These are phyloP conservation scores for Chitala chitala DNA, from an alignment of 2,113 vertebrate genomes.

Conservation along the genomic window DNA sequence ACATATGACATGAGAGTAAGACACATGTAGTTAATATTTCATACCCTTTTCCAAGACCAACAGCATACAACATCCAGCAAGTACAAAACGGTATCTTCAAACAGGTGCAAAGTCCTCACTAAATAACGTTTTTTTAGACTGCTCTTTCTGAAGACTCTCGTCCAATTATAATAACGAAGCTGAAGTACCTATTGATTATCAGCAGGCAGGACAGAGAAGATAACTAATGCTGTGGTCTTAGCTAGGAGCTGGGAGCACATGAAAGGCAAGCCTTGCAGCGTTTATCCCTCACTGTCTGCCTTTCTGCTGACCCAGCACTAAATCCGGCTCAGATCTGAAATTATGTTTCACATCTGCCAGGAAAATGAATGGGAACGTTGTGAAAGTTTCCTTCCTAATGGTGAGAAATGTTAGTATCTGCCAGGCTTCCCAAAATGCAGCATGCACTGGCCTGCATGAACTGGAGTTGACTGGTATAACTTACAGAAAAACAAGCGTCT, in stretches of 20 bases:
- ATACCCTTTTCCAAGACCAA: neutral
- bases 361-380: neutral
- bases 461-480: neutral
- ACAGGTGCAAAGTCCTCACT: neutral
- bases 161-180: neutral
- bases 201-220: neutral
- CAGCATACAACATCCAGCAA: too few relatives aligned
- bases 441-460: neutral
- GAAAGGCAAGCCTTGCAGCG: neutral
- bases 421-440: neutral
- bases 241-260: constrained; percentile 11
- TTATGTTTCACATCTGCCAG: neutral
- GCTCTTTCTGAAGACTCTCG: neutral
- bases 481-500: too few relatives aligned
- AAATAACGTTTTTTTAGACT: neutral
- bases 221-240: constrained; percentile 3
- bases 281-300: neutral
- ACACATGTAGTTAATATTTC: neutral
- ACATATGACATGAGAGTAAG: neutral
- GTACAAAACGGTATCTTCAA: too few relatives aligned
- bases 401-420: neutral
- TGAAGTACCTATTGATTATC: neutral
- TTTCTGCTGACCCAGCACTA: neutral
- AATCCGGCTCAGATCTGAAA: neutral
- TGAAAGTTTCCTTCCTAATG: too few relatives aligned